Conservation (phyloP, 2,113 vertebrate species). For the Eidolon helvum region DNA sequence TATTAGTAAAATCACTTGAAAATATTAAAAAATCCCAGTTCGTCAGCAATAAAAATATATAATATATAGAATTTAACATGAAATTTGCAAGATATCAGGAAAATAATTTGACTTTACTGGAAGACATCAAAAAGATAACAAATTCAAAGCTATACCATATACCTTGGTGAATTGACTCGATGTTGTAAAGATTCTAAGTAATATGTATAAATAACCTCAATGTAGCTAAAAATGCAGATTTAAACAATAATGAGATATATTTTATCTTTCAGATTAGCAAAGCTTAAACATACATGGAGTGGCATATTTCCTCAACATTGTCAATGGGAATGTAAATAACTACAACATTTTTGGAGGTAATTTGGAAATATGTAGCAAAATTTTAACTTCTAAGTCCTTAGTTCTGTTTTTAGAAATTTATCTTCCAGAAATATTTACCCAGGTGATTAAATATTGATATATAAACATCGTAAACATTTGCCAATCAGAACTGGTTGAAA, state of each 20-base stretch:
- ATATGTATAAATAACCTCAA: background rate
- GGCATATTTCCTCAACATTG: background rate
- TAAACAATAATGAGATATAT: background rate
- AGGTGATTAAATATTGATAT: background rate
- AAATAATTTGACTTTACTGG: background rate
- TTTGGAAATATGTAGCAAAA: background rate
- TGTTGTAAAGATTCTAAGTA: slow-evolving; percentile 15
- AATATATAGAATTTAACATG: slow-evolving; percentile 31
- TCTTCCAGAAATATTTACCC: background rate
- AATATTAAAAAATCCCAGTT: background rate
- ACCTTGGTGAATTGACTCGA: background rate
- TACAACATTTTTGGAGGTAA: background rate
- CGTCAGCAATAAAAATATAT: background rate
- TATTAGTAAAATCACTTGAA: slow-evolving; percentile 41
- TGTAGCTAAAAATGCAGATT: slow-evolving; percentile 20
- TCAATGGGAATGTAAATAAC: background rate
- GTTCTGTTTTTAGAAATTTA: slow-evolving; percentile 20
- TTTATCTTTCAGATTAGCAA: slow-evolving; percentile 24
- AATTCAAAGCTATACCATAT: background rate
- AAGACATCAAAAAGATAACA: slow-evolving; percentile 6
- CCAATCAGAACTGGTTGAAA: background rate
- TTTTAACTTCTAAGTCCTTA: background rate
- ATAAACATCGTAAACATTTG: background rate
- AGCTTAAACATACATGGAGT: slow-evolving; percentile 11
- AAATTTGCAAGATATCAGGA: background rate